Evolutionary conservation across 1,140 invertebrate species (phyloP), one percentile per base, ranked within the genome.

Genomic region (Diorhabda sublineata): DNA sequence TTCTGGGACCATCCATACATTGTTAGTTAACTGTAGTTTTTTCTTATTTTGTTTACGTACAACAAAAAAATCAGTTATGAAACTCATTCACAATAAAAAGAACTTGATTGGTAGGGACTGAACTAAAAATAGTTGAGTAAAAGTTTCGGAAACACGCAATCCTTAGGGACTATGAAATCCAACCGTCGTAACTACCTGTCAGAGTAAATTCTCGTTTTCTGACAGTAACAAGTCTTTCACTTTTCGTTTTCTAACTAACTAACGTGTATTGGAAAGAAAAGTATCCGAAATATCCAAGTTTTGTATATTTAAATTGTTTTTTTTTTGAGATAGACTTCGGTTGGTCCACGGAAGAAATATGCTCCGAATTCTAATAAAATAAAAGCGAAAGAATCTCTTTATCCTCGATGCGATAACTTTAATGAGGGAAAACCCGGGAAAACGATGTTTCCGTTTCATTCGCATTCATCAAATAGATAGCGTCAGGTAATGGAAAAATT

Each of bases 101-200:
- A 26, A 26, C 26, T 26, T 26, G 26, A 26, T 26, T 26, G 26
- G 26, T 26, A 26, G 26, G 26, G 26, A 26, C 42, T 45, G 8
- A 44, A 44, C 26, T 64, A 56, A 62, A 66, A 66, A 70, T 69
- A 68, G 63, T 66, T 64, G 69, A 61, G 64, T 62, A 69, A 70
- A 66, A 67, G 68, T 70, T 68, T 57, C 44, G 58, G 43, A 64
- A 64, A 64, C 63, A 64, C 63, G 56, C 45, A 64, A 61, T 67
- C 69, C 62, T 60, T 11, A 8, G 69, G 58, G 71, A 73, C 59
- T 66, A 3, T 58, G 64, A 67, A 73, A 69, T 70, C 69, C 70
- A 73, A 73, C 71, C 71, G 66, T 69, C 62, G 69, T 73, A 73
- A 73, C 71, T 70, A 73, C 70, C 71, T 67, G 66, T 66, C 69